Conservation (phyloP, 2,888 invertebrate genomes). For the Leptinotarsa peninsularis region DNA sequence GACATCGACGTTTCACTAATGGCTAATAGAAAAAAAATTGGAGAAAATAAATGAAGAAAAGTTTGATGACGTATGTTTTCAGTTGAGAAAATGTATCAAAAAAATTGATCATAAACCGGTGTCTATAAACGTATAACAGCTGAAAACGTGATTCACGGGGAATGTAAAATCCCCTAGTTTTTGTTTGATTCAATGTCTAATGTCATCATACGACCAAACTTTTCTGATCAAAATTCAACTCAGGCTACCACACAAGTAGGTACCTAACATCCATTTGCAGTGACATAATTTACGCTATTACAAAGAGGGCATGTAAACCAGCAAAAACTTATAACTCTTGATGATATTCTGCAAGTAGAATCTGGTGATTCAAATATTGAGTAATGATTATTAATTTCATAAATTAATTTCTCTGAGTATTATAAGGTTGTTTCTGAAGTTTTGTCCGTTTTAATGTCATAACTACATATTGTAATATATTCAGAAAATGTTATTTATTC, state of each 20-base stretch:
- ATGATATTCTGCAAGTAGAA: conserved; percentile 8
- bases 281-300: conserved; percentile 47
- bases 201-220: conserved; percentile 19
- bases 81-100: conserved; percentile 54
- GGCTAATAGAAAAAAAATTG: conserved; percentile 45
- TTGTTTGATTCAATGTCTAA: conserved; percentile 33
- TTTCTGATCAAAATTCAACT: conserved; percentile 1
- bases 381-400: too few relatives aligned
- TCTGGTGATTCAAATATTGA: too few relatives aligned
- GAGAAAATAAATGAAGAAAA: conserved; percentile 29
- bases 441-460: too few relatives aligned
- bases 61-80: conserved; percentile 50
- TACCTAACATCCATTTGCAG: conserved; percentile 41
- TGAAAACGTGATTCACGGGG: conserved; percentile 34
- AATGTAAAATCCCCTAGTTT: conserved; percentile 28
- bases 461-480: too few relatives aligned
- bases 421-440: too few relatives aligned
- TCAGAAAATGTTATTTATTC: too few relatives aligned
- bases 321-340: conserved; percentile 37
- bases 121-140: conserved; percentile 33
- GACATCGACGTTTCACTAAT: conserved; percentile 50
- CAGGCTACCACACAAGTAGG: conserved; percentile 12
- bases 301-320: conserved; percentile 23
- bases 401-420: too few relatives aligned
- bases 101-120: conserved; percentile 44